These are phyloP conservation scores for Scomberomorus guttatus DNA, from an alignment of 2,797 vertebrate genomes.

Conservation along the genomic window DNA sequence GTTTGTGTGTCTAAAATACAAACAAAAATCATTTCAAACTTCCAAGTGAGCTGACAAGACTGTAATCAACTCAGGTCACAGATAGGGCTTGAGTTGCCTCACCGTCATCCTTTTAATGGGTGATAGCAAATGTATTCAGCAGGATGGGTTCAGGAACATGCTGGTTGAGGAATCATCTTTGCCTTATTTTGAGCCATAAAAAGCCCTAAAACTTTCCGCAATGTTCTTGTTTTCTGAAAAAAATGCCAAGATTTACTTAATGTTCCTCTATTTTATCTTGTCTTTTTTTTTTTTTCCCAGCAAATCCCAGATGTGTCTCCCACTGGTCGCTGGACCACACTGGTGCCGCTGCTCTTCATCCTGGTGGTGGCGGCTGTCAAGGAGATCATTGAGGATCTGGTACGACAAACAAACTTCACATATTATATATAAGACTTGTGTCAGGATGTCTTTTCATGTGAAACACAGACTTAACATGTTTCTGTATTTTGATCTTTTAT, in stretches of 20 bases:
- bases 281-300: conserved; percentile 74
- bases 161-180: not conserved
- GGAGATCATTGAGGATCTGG: conserved; percentile 98
- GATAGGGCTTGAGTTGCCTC: not conserved
- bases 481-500: no score
- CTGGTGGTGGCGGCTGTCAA: conserved; percentile 98
- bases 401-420: conserved; percentile 72
- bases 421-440: not conserved
- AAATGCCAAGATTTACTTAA: not conserved
- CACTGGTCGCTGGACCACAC: conserved; percentile 97
- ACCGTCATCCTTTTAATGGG: not conserved
- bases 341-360: conserved; percentile 98
- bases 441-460: no score
- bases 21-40: not conserved
- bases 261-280: not conserved
- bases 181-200: not conserved
- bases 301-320: conserved; percentile 99
- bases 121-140: not conserved
- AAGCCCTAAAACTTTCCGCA: not conserved
- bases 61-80: not conserved
- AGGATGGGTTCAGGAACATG: not conserved
- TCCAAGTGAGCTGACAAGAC: not conserved
- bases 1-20: not conserved
- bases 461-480: no score
- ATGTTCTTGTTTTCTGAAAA: not conserved